Evolutionary conservation across 2,113 vertebrate genomes (phyloP).

Genomic region (Aphelocoma coerulescens): DNA sequence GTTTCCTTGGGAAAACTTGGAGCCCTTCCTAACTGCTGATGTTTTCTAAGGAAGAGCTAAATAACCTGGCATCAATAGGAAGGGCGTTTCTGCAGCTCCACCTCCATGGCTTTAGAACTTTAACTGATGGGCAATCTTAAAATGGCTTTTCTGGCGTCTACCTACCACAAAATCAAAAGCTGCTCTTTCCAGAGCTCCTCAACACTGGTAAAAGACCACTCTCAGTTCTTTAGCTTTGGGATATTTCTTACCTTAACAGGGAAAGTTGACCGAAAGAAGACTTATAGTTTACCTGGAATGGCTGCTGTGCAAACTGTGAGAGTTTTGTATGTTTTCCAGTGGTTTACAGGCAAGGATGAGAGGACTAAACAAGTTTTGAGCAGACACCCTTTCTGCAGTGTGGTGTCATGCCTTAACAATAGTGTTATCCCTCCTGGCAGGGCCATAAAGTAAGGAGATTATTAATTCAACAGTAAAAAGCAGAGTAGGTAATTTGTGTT

Average conservation of each 20-base stretch:
- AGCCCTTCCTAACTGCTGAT: neutral
- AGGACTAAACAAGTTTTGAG: neutral
- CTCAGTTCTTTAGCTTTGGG: neutral
- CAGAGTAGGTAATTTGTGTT: neutral
- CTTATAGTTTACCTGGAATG: neutral
- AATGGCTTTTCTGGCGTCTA: neutral
- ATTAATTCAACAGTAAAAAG: neutral
- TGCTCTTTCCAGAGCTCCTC: neutral
- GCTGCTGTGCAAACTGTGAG: neutral
- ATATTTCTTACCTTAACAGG: neutral
- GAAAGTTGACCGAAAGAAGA: neutral
- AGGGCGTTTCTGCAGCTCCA: neutral
- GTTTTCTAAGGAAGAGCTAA: neutral
- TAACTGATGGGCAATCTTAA: neutral
- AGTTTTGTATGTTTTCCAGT: neutral
- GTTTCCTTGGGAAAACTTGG: slow-evolving; percentile 1
- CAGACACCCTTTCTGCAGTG: neutral
- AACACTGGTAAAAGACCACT: neutral
- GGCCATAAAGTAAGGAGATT: neutral
- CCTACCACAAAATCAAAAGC: neutral
- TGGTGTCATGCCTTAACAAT: neutral
- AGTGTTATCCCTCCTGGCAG: neutral
- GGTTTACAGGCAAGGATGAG: neutral
- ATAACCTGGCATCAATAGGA: neutral
- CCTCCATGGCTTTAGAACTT: neutral